Percentiles rank a stretch among this genome's conserved stretches.
These are phyloP conservation scores for Anguilla anguilla DNA, from an alignment of 2,797 vertebrate genomes.

Conservation along the genomic window DNA sequence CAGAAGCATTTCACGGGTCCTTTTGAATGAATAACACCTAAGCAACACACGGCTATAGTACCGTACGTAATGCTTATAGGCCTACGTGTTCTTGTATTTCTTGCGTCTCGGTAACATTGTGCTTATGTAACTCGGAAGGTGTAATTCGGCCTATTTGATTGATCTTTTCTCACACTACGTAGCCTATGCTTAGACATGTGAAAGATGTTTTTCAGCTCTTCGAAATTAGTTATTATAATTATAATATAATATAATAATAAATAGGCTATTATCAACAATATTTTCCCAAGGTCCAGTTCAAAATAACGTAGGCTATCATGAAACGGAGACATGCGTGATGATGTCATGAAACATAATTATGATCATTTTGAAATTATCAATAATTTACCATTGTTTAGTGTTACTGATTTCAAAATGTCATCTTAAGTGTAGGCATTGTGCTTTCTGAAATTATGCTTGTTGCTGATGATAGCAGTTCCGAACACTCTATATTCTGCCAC, in stretches of 20 bases:
- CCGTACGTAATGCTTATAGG: not conserved
- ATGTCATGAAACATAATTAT: not conserved
- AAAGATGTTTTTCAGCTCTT: not conserved
- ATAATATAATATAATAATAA: too few species aligned
- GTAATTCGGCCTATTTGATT: too few species aligned
- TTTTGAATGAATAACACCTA: constrained; percentile 1
- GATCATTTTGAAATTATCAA: not conserved
- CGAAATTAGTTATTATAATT: not conserved
- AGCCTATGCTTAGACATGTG: not conserved
- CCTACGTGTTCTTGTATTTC: not conserved
- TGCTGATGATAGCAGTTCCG: not conserved
- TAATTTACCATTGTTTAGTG: not conserved
- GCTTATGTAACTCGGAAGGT: not conserved
- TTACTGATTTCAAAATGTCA: not conserved
- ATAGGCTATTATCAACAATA: not conserved
- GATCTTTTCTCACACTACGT: not conserved
- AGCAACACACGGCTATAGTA: not conserved
- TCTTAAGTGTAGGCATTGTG: not conserved
- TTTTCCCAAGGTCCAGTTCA: not conserved
- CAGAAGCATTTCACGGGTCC: not conserved
- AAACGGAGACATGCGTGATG: not conserved
- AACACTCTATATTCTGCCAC: not conserved
- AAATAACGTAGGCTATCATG: not conserved
- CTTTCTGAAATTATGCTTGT: not conserved
- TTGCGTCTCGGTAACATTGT: not conserved